Evolutionary conservation across 2,888 invertebrate species (phyloP).

Genomic region (Steinernema hermaphroditum): DNA sequence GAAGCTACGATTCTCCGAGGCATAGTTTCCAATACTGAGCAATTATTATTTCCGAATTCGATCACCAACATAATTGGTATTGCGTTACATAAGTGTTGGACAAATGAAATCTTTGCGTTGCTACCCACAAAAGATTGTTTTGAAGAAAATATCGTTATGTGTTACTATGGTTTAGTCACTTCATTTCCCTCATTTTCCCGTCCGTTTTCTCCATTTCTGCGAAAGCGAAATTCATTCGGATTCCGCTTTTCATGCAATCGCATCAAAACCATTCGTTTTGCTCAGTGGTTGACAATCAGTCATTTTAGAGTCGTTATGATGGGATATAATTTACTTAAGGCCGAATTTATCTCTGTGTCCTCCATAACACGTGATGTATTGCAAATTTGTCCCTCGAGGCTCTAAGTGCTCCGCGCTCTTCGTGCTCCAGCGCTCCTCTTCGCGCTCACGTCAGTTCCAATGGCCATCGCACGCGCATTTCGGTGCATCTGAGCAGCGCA

Average conservation of each 20-base stretch:
- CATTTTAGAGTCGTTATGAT: constrained; percentile 29
- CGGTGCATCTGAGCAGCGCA: neutral
- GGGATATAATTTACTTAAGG: constrained; percentile 27
- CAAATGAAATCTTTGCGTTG: constrained; percentile 23
- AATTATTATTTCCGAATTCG: no score
- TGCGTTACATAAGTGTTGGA: neutral
- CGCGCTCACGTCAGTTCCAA: constrained; percentile 27
- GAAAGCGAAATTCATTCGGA: neutral
- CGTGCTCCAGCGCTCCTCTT: no score
- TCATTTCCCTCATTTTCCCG: neutral
- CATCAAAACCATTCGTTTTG: no score
- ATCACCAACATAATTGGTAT: neutral
- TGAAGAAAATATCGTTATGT: constrained; percentile 14
- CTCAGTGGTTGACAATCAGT: constrained; percentile 23
- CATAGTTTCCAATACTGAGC: no score
- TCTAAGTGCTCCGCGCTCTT: constrained; percentile 25
- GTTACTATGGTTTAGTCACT: constrained; percentile 22
- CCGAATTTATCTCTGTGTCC: constrained; percentile 29
- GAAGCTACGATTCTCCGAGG: no score
- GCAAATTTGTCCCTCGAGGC: constrained; percentile 30
- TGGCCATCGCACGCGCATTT: neutral
- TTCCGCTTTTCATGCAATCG: neutral
- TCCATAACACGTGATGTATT: constrained; percentile 28
- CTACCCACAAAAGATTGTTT: constrained; percentile 22
- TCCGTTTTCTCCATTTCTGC: neutral